Conservation (phyloP, 2,888 invertebrate genomes). For the Leptogaster cylindrica region DNA sequence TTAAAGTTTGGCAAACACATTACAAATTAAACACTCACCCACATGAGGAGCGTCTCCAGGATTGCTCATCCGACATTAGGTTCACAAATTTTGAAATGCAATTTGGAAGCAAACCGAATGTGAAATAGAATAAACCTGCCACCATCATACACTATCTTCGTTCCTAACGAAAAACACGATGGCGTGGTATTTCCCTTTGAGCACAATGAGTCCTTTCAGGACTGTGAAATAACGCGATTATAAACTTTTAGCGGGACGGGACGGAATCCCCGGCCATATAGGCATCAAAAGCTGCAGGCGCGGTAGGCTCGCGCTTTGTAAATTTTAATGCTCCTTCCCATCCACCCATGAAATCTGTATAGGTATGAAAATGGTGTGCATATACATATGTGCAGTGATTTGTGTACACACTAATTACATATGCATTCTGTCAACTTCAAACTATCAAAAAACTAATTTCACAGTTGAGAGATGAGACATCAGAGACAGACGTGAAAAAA, state of each 20-base stretch:
- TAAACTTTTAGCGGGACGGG: slow-evolving; percentile 38
- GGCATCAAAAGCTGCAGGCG: slow-evolving; percentile 4
- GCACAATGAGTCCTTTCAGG: slow-evolving; percentile 34
- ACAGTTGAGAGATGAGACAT: slow-evolving; percentile 49
- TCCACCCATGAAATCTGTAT: slow-evolving; percentile 23
- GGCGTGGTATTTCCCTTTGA: slow-evolving; percentile 36
- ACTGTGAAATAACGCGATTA: slow-evolving; percentile 32
- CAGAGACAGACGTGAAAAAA: slow-evolving; percentile 39
- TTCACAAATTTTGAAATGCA: slow-evolving; percentile 38
- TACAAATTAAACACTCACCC: slow-evolving; percentile 38
- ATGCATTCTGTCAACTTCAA: slow-evolving; percentile 42
- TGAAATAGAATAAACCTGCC: slow-evolving; percentile 40
- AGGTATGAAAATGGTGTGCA: slow-evolving; percentile 2
- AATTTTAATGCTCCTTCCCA: slow-evolving; percentile 34
- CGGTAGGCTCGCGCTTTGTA: slow-evolving; percentile 37
- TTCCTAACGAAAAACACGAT: slow-evolving; percentile 29
- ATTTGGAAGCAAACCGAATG: slow-evolving; percentile 39
- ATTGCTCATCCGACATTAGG: slow-evolving; percentile 37
- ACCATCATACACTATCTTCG: slow-evolving; percentile 34
- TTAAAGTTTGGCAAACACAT: slow-evolving; percentile 32
- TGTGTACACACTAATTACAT: slow-evolving; percentile 40
- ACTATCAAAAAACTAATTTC: slow-evolving; percentile 48
- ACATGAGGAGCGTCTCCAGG: slow-evolving; percentile 23
- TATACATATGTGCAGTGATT: slow-evolving; percentile 10
- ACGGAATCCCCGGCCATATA: background rate